These are phyloP conservation scores for Dysidea cf. avara DNA, from an alignment of 37 sponge, comb jelly and placozoan genomes.

Conservation along the genomic window DNA sequence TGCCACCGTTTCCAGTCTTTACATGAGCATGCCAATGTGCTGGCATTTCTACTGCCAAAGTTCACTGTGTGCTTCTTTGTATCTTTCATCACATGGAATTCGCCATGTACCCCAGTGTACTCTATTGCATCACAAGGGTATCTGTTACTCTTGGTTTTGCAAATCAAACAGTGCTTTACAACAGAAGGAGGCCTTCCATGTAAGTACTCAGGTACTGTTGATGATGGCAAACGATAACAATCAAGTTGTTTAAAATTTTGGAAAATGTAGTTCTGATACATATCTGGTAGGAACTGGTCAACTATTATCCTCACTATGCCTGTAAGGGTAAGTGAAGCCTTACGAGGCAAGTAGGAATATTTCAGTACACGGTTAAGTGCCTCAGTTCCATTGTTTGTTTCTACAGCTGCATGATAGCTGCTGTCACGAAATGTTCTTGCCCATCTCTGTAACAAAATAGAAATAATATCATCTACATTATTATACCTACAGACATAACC, in stretches of 20 bases:
- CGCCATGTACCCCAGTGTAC: no score
- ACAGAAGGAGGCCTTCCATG: constrained; percentile 1
- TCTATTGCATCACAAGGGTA: background rate
- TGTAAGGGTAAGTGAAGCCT: background rate
- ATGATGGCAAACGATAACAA: background rate
- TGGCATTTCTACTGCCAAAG: background rate
- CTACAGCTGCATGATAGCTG: constrained; percentile 3
- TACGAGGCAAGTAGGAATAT: constrained; percentile 9
- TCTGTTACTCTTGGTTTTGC: background rate
- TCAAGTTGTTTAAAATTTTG: no score
- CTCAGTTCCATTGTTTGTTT: constrained; percentile 25
- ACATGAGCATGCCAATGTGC: no score
- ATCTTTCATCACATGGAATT: no score
- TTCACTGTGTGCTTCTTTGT: background rate
- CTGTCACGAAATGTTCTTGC: constrained; percentile 7
- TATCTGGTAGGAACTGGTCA: constrained; percentile 6
- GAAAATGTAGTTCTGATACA: constrained; percentile 6
- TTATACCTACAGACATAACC: background rate
- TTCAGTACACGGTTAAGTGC: constrained; percentile 20
- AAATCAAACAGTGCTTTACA: constrained; percentile 1
- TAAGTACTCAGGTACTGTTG: constrained; percentile 6
- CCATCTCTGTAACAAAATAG: constrained; percentile 12
- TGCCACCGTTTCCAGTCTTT: background rate
- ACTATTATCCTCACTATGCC: background rate
- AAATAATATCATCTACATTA: background rate